A percentile compares a stretch with the other conserved stretches of the same genome.
Evolutionary conservation across 2,113 vertebrate species (phyloP).

Genomic region (Cynopterus brachyotis): DNA sequence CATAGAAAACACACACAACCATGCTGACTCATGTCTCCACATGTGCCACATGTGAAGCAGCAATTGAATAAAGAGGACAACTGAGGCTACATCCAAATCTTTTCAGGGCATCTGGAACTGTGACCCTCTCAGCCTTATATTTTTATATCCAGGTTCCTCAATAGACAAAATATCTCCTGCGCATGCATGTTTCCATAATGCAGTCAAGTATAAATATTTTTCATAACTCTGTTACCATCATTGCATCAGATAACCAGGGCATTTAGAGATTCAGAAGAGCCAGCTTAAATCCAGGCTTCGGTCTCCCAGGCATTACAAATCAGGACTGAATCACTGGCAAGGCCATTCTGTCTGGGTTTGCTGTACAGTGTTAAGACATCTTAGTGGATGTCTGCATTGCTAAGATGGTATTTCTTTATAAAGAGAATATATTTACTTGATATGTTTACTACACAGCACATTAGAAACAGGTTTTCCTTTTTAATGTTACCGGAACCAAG

Average conservation of each 20-base stretch:
- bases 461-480: background rate
- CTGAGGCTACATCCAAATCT: background rate
- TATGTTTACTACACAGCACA: background rate
- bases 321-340: background rate
- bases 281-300: background rate
- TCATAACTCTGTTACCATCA: background rate
- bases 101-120: background rate
- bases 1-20: background rate
- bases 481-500: slow-evolving; percentile 11
- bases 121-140: background rate
- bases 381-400: background rate
- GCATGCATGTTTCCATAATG: background rate
- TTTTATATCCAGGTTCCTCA: background rate
- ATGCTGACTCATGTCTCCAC: background rate
- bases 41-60: background rate
- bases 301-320: background rate
- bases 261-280: background rate
- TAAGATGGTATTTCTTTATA: background rate
- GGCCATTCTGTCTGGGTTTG: background rate
- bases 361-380: background rate
- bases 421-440: background rate
- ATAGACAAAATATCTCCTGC: background rate
- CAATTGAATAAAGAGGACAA: background rate
- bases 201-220: background rate
- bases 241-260: background rate